Evolutionary conservation across 2,888 invertebrate genomes (phyloP).

Genomic region (Epiblema foenella): DNA sequence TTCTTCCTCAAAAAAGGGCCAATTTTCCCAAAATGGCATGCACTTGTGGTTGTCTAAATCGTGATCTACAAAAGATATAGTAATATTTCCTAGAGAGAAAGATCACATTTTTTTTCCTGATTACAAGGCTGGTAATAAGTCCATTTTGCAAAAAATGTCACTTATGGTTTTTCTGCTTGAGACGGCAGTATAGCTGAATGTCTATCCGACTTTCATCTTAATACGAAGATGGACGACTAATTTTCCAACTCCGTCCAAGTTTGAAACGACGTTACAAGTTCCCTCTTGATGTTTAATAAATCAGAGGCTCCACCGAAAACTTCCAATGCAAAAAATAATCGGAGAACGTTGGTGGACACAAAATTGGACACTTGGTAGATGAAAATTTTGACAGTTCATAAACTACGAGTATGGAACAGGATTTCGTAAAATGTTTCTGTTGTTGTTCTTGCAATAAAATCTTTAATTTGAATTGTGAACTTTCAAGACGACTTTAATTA

Average conservation of each 20-base stretch:
- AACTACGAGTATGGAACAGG: neutral
- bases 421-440: neutral
- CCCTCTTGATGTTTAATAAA: slow-evolving; percentile 43
- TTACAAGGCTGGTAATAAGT: too few species aligned
- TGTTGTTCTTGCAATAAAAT: too few species aligned
- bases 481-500: too few species aligned
- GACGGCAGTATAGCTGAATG: slow-evolving; percentile 26
- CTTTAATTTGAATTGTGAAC: slow-evolving; percentile 25
- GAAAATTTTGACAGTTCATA: slow-evolving; percentile 12
- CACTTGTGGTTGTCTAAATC: too few species aligned
- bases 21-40: too few species aligned
- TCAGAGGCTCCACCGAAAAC: slow-evolving; percentile 31
- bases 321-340: slow-evolving; percentile 26
- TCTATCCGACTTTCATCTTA: slow-evolving; percentile 40
- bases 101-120: too few species aligned
- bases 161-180: too few species aligned
- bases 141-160: too few species aligned
- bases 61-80: too few species aligned
- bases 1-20: too few species aligned
- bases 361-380: slow-evolving; percentile 29
- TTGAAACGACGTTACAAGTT: slow-evolving; percentile 44
- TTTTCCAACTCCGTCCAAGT: slow-evolving; percentile 37
- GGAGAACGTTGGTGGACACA: slow-evolving; percentile 5
- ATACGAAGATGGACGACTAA: slow-evolving; percentile 43
- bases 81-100: too few species aligned